Conservation (phyloP, 2,113 vertebrate species). For the Fulmarus glacialis region DNA sequence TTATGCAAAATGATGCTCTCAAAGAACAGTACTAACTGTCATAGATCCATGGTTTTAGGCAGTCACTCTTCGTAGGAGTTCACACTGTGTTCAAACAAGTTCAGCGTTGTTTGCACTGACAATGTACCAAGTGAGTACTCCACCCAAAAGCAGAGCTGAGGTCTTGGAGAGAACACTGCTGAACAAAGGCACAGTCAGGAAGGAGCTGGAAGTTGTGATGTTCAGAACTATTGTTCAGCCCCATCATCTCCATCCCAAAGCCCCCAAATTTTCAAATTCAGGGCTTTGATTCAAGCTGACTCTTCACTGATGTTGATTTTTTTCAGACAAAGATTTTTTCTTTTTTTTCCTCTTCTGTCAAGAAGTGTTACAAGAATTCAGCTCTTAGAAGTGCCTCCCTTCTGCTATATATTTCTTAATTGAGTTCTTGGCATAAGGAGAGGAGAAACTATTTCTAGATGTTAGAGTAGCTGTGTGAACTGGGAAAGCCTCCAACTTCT, state of each 20-base stretch:
- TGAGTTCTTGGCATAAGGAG: slow-evolving; percentile 44
- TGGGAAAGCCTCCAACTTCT: slow-evolving; percentile 31
- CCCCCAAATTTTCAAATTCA: not conserved
- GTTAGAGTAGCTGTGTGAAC: slow-evolving; percentile 24
- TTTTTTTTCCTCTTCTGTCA: not conserved
- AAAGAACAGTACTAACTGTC: not conserved
- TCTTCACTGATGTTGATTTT: not conserved
- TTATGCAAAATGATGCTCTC: not conserved
- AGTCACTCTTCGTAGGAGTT: not conserved
- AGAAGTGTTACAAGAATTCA: not conserved
- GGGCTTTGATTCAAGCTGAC: not conserved
- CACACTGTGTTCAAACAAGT: not conserved
- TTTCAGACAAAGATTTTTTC: not conserved
- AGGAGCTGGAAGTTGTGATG: not conserved
- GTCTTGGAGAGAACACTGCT: not conserved
- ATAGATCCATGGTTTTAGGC: not conserved
- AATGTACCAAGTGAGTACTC: not conserved
- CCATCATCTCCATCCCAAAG: not conserved
- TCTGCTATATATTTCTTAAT: slow-evolving; percentile 28
- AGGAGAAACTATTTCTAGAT: slow-evolving; percentile 36
- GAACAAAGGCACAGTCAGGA: not conserved
- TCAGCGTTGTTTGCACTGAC: not conserved
- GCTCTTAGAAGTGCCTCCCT: not conserved
- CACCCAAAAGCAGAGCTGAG: not conserved
- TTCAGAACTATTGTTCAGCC: not conserved